Conservation (phyloP, 2,888 invertebrate species). For the Spialia ferax region DNA sequence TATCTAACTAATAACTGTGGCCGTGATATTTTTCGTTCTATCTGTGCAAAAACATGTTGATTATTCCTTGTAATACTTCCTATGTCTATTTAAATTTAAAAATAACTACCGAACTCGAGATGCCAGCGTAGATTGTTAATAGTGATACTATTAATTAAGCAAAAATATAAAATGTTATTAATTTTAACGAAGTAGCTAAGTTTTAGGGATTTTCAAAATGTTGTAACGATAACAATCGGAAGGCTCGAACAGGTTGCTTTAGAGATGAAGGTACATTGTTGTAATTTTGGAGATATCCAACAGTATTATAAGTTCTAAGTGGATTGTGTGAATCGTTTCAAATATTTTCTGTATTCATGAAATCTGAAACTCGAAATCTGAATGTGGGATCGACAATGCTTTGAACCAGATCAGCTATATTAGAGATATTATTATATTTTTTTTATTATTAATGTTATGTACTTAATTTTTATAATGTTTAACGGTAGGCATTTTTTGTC, state of each 20-base stretch:
- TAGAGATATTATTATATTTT: not conserved
- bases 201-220: conserved; percentile 79
- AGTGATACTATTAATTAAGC: conserved; percentile 84
- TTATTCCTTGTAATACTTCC: no score
- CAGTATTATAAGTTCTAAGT: conserved; percentile 64
- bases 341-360: conserved; percentile 26
- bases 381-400: not conserved
- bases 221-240: conserved; percentile 63
- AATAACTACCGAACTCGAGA: conserved; percentile 68
- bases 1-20: no score
- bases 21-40: no score
- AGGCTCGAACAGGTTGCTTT: conserved; percentile 55
- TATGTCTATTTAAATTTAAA: not conserved
- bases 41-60: not conserved
- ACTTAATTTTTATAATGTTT: no score
- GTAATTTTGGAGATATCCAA: conserved; percentile 61
- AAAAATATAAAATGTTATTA: conserved; percentile 81
- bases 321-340: conserved; percentile 31
- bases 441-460: no score
- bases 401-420: not conserved
- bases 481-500: not conserved
- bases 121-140: conserved; percentile 82
- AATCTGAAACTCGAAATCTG: conserved; percentile 35
- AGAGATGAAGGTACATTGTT: conserved; percentile 44
- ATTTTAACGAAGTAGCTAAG: conserved; percentile 80